Evolutionary conservation across 2,113 vertebrate species (phyloP).

Genomic region (Promerops cafer): DNA sequence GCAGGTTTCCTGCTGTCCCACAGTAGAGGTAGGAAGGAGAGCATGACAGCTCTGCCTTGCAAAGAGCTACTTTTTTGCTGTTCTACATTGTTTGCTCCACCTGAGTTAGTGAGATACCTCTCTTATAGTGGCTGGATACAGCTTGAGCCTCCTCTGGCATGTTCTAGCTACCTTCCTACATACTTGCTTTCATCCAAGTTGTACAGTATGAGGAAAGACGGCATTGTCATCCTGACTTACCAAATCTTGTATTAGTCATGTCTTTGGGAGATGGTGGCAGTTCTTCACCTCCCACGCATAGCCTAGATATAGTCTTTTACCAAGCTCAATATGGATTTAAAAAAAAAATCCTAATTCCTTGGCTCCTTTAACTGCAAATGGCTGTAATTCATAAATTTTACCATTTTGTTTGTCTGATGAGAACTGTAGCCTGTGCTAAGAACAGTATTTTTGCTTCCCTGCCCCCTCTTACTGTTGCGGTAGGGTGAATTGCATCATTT

Average conservation of each 20-base stretch:
- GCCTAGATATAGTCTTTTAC: slow-evolving; percentile 44
- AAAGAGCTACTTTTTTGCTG: neutral
- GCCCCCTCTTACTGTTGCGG: neutral
- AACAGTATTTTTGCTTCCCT: neutral
- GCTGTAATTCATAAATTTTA: slow-evolving; percentile 17
- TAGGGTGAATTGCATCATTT: slow-evolving; percentile 54
- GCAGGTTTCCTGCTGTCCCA: neutral
- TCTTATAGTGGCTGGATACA: neutral
- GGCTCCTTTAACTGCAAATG: neutral
- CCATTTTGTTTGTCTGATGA: neutral
- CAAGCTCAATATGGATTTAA: neutral
- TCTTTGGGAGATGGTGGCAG: slow-evolving; percentile 56
- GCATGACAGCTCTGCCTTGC: neutral
- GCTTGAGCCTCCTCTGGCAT: neutral
- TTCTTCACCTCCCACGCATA: slow-evolving; percentile 35
- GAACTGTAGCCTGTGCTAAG: neutral
- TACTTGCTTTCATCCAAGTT: slow-evolving; percentile 23
- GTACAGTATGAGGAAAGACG: slow-evolving; percentile 31
- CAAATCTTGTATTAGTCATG: slow-evolving; percentile 53
- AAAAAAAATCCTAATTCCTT: neutral
- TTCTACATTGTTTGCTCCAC: neutral
- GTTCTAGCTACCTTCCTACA: slow-evolving; percentile 7
- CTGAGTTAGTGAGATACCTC: neutral
- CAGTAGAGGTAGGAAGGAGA: neutral
- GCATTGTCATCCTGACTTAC: slow-evolving; percentile 59